Base-by-base conservation (phyloP, 2,797 vertebrate genomes). In the Lutjanus campechanus region DNA sequence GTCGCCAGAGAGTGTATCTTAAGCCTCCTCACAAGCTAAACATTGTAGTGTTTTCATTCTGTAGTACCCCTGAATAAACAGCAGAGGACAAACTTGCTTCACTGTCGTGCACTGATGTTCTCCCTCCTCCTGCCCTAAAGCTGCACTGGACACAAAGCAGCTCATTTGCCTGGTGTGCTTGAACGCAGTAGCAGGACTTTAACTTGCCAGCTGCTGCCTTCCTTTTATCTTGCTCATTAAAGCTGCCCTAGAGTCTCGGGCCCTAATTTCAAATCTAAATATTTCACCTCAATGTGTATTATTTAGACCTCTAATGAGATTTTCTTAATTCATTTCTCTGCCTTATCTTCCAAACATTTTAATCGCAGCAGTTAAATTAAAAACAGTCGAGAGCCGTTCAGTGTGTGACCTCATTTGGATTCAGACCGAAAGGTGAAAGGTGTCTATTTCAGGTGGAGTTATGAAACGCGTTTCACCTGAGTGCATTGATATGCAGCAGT, bases 21-120 rank as follows among this genome's bases (percentile, higher is more conserved):
- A 13, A 15, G 43, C 22, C 8, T 25, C 61, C 3, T 64, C 17
- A 55, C n/a, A 73, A 43, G n/a, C 6, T 17, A 0, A 47, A 51
- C 8, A 7, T 1, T 11, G 7, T 20, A 12, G 17, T 19, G 1
- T 61, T 19, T 72, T n/a, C 8, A 11, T 61, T 69, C n/a, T 92
- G 94, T 81, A 95, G 85, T 94, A 89, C 86, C 87, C 22, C 61
- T 9, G 19, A 67, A 59, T 77, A 69, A 85, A 89, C 95, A 94
- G 88, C 82, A 95, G 95, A 92, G 93, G 95, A 93, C 94, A 95
- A 92, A 88, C 90, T 93, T 92, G 91, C 78, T 65, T 83, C 88
- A 82, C 82, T 56, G 60, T 58, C 58, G 15, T 64, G n/a, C n/a
- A 12, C 46, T 68, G 80, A 12, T 10, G 9, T 53, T 29, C 64